phyloP scores from a whole-genome alignment of 2,797 vertebrate species.

The Acestrorhynchus altus region DNA sequence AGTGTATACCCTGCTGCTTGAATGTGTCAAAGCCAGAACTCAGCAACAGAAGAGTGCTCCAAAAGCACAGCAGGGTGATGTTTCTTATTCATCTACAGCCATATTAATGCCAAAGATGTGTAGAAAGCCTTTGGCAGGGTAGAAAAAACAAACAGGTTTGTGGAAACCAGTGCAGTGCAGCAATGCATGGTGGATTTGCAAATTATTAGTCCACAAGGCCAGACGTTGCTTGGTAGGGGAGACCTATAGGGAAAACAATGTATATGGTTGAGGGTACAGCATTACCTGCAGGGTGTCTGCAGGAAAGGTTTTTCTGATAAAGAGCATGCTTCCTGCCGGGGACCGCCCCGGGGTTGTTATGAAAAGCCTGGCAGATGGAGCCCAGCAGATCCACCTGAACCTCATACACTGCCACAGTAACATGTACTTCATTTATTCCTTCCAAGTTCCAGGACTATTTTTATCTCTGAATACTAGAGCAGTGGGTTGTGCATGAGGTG shows the following conservation, averaged over 20 bases:
- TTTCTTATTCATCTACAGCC: neutral
- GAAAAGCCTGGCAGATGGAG: conserved; percentile 3
- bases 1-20: conserved; percentile 2
- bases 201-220: conserved; percentile 19
- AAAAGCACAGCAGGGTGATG: conserved; percentile 19
- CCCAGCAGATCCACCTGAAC: conserved; percentile 15
- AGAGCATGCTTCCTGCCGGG: conserved; percentile 26
- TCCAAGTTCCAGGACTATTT: neutral
- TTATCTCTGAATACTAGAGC: conserved; percentile 12
- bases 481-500: conserved; percentile 10
- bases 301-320: conserved; percentile 6
- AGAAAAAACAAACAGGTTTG: neutral
- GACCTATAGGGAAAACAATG: conserved; percentile 38
- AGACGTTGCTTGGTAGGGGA: neutral
- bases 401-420: neutral
- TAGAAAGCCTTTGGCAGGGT: neutral
- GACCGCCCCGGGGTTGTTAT: conserved; percentile 34
- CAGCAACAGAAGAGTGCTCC: neutral
- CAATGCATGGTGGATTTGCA: neutral
- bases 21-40: conserved; percentile 34
- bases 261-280: conserved; percentile 1
- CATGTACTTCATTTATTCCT: neutral
- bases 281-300: conserved; percentile 11
- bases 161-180: neutral
- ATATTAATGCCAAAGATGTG: neutral